Percentiles rank a stretch among this genome's conserved stretches.
phyloP scores from a whole-genome alignment of 1,140 invertebrate species.

The Planococcus citri region DNA sequence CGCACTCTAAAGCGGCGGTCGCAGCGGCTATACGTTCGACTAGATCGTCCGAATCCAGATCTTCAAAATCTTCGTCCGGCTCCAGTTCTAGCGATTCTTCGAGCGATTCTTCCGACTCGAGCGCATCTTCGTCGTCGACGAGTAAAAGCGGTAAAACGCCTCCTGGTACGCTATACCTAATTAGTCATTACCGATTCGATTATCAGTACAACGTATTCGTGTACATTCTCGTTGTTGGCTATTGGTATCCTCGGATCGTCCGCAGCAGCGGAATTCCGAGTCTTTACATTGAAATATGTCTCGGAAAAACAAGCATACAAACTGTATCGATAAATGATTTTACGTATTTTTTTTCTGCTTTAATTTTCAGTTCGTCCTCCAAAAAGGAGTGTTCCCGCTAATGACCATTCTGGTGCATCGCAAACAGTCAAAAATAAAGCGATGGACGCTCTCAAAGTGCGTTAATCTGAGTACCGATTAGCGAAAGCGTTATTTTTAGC shows the following conservation, averaged over 20 bases:
- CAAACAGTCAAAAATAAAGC: constrained; percentile 35
- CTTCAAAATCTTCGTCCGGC: constrained; percentile 25
- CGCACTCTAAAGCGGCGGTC: constrained; percentile 25
- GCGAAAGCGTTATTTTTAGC: no score
- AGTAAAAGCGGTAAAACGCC: neutral
- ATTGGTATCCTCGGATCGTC: no score
- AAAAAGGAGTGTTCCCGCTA: constrained; percentile 20
- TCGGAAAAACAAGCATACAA: no score
- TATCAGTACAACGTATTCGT: no score
- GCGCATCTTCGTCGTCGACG: constrained; percentile 38
- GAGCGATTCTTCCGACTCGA: constrained; percentile 40
- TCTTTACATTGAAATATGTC: no score
- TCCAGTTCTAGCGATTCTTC: constrained; percentile 29
- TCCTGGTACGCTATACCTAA: neutral
- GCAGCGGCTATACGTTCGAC: constrained; percentile 17
- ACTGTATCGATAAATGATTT: no score
- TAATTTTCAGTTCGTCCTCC: neutral
- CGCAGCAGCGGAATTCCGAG: no score
- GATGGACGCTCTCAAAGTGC: constrained; percentile 39
- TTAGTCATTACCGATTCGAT: no score
- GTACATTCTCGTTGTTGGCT: no score
- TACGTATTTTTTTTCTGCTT: no score
- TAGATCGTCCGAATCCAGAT: constrained; percentile 23
- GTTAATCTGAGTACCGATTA: no score
- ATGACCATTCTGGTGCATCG: constrained; percentile 33